A percentile compares a stretch with the other conserved stretches of the same genome.
Conservation (phyloP, 2,113 vertebrate genomes). For the Loxodonta africana region DNA sequence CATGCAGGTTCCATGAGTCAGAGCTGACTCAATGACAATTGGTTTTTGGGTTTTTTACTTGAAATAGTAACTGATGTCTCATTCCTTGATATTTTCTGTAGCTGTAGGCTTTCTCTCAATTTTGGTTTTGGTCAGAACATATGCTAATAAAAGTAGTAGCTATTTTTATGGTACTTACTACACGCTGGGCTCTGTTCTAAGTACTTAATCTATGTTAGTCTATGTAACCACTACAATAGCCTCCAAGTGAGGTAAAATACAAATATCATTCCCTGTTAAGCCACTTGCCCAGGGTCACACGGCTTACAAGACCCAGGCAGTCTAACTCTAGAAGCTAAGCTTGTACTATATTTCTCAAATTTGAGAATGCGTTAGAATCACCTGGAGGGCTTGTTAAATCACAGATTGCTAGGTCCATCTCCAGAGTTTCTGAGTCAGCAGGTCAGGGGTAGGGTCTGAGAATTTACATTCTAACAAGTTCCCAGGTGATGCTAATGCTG, state of each 20-base stretch:
- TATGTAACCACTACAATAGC: not conserved
- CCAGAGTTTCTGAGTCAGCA: not conserved
- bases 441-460: not conserved
- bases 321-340: not conserved
- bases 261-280: not conserved
- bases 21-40: not conserved
- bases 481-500: not conserved
- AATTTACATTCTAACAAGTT: constrained; percentile 1
- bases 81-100: not conserved
- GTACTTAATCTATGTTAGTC: not conserved
- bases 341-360: not conserved
- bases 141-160: not conserved
- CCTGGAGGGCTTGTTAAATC: not conserved
- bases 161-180: not conserved
- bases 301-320: not conserved
- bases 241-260: not conserved
- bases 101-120: not conserved
- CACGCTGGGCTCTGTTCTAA: not conserved
- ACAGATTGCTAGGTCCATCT: not conserved
- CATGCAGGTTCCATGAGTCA: not conserved
- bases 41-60: not conserved
- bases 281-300: not conserved
- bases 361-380: not conserved
- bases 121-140: not conserved
- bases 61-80: not conserved